Base-by-base conservation (phyloP, 2,888 invertebrate genomes). In the Synanthedon formicaeformis region DNA sequence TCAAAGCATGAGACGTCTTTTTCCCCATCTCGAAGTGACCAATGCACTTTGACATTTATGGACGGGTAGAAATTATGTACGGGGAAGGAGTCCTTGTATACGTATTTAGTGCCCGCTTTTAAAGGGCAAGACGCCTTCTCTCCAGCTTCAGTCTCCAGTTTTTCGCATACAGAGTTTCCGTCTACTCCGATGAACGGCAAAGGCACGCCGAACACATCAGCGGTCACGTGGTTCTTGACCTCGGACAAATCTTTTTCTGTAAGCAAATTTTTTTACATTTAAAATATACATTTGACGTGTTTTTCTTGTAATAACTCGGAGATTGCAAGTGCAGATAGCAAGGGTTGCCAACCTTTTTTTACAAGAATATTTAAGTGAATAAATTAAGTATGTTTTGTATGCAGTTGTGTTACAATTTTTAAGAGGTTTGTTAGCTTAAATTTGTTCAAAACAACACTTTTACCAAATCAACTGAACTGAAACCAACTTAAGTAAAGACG, bases 141-240 rank as follows among this genome's bases (percentile, higher is more conserved):
- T 0, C 91, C 92, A 56, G 89, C 88, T 54, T 78, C 79, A 1
- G 70, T 73, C 58, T 75, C 91, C 51, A 95, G 76, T 60, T 91
- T 89, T 18, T 87, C 81, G 64, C 95, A 95, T 40, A 94, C 91
- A 52, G 90, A 88, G 23, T 79, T 83, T 11, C 92, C 92, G 69
- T 95, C 92, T 12, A 94, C 93, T 8, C 95, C 95, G 10, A 93
- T 67, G 70, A 94, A 95, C 0, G 95, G 95, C 52, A 95, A 66
- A 0, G 89, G 83, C 0, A 94, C 67, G 0, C 91, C 91, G 2
- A 90, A 68, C 14, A 94, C 84, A 0, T 86, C 77, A 0, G 92
- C 95, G 56, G 73, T 75, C 5, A 95, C 94, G 8, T 78, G 71
- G 55, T 92, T 93, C 50, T 52, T 88, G 50, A 94, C 52, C 0